Evolutionary conservation across 2,888 invertebrate genomes (phyloP), one percentile per base, ranked within the genome.

Genomic region (Melipona bicolor): DNA sequence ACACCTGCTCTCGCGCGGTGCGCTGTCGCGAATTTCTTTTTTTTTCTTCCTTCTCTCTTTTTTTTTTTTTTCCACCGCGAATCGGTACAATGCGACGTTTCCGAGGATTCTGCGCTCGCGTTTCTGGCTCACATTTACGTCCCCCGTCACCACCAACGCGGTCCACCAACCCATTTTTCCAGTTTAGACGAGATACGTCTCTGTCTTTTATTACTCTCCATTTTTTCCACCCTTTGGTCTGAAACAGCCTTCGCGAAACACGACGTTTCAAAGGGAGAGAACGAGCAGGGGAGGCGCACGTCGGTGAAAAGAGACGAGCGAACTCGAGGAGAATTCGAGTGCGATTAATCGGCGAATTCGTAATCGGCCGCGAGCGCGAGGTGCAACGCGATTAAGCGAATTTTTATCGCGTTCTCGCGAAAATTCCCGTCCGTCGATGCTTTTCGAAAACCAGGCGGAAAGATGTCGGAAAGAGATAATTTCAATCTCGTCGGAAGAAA

Each of bases 1-100:
- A 61, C 81, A 81, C 73, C 81, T 70, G 84, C 76, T 82, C 77
- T 68, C 27, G 27, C 59, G 72, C 36, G 9, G 36, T 9, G 65
- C 54, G n/a, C 61, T 71, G 69, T 49, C 72, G 85, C 50, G 64
- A 78, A 77, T 72, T 61, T 49, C 69, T 52, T 52, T 19, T 6
- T 19, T 9, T 43, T 43, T 9, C 11, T 11, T 43, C 9, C 62
- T n/a, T 65, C 36, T 17, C 56, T 43, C 68, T 69, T 21, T 76
- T 52, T 19, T 52, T 19, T 62, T 49, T 52, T 9, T 19, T 68
- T n/a, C 67, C 43, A 21, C 64, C 50, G 50, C 61, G 27, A 73
- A 75, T 78, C 74, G 75, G 56, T 52, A 68, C 74, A 62, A 77
- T 69, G 67, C 64, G 64, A 79, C 75, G 70, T 67, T 74, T 74